Evolutionary conservation across 2,888 invertebrate genomes (phyloP).

Genomic region (Chymomyza caudatula): DNA sequence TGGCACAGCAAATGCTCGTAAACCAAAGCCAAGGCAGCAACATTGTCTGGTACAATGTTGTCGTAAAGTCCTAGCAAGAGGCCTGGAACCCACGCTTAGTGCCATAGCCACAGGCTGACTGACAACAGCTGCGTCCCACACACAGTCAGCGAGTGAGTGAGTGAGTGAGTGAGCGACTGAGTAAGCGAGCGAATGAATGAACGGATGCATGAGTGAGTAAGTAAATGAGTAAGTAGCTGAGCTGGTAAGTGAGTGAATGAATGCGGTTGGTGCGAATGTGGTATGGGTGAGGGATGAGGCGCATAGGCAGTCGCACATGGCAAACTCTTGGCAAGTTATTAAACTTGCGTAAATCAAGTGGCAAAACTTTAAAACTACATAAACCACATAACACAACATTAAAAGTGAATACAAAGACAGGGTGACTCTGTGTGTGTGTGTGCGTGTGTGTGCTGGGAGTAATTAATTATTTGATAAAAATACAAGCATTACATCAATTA

Average conservation of each 20-base stretch:
- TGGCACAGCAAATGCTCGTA: not conserved
- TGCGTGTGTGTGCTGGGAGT: constrained; percentile 28
- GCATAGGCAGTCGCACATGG: not conserved
- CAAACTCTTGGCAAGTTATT: constrained; percentile 12
- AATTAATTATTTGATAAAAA: constrained; percentile 68
- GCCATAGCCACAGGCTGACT: not conserved
- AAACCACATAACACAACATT: not conserved
- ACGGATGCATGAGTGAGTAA: not conserved
- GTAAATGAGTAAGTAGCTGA: not conserved
- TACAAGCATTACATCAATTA: constrained; percentile 68
- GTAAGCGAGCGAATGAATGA: not conserved
- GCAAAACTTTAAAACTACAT: constrained; percentile 21
- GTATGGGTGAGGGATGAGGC: not conserved
- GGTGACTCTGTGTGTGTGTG: constrained; percentile 11
- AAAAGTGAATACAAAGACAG: not conserved
- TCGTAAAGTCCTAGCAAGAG: not conserved
- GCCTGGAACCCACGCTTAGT: not conserved
- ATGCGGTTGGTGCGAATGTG: not conserved
- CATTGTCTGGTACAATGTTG: not conserved
- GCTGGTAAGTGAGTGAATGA: not conserved
- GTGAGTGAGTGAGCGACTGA: not conserved
- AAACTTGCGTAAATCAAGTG: constrained; percentile 42
- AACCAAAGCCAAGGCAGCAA: not conserved
- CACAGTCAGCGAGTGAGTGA: not conserved
- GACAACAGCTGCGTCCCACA: not conserved